These are phyloP conservation scores for Macaria notata DNA, from an alignment of 2,888 invertebrate species.

Conservation along the genomic window DNA sequence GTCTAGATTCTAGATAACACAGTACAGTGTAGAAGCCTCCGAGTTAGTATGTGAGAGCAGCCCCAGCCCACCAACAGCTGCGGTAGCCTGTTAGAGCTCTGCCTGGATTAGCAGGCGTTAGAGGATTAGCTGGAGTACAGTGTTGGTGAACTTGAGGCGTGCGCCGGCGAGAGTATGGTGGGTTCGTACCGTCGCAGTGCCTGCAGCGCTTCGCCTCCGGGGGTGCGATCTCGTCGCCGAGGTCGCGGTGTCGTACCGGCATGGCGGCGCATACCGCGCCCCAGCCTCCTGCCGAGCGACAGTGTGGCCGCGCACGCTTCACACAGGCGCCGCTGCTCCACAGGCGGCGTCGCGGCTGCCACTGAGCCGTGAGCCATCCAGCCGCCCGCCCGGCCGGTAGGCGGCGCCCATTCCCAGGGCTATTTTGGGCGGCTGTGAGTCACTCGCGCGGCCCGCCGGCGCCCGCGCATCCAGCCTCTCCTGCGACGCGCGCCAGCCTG, in stretches of 20 bases:
- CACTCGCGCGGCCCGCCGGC: slow-evolving; percentile 72
- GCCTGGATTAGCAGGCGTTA: slow-evolving; percentile 35
- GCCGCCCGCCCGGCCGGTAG: slow-evolving; percentile 80
- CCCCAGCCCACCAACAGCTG: slow-evolving; percentile 15
- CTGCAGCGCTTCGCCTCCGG: slow-evolving; percentile 96
- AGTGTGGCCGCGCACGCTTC: slow-evolving; percentile 58
- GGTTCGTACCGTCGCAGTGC: slow-evolving; percentile 92
- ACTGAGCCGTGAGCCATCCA: slow-evolving; percentile 73
- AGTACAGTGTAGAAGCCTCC: too few species aligned
- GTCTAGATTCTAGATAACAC: too few species aligned
- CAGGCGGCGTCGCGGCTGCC: slow-evolving; percentile 77
- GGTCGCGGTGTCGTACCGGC: slow-evolving; percentile 82
- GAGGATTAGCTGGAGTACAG: slow-evolving; percentile 32
- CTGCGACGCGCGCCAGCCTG: slow-evolving; percentile 54
- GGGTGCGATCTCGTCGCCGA: slow-evolving; percentile 80
- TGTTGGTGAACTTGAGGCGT: slow-evolving; percentile 20
- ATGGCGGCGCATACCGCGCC: slow-evolving; percentile 83
- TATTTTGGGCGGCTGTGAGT: slow-evolving; percentile 78
- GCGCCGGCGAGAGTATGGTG: slow-evolving; percentile 42
- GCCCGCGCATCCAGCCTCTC: slow-evolving; percentile 72
- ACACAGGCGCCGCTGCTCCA: slow-evolving; percentile 65
- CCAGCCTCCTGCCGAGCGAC: slow-evolving; percentile 69
- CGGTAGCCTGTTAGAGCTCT: slow-evolving; percentile 4
- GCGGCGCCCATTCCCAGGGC: slow-evolving; percentile 76
- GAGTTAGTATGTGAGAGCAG: slow-evolving; percentile 5